Base-by-base conservation (phyloP, 2,888 invertebrate species). In the Dioctria rufipes region DNA sequence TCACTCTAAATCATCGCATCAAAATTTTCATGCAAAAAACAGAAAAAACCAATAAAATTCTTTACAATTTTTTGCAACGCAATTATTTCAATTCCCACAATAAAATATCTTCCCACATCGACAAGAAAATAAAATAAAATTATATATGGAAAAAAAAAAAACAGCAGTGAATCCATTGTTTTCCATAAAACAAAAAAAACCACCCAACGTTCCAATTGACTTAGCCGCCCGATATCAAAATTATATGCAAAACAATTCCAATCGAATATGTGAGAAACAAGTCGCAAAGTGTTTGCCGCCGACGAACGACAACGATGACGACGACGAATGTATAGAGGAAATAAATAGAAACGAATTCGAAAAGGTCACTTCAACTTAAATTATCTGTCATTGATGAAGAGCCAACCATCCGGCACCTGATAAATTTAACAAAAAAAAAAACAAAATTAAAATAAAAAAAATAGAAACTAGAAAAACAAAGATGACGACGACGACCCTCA, bases 171-270 rank as follows among this genome's bases (percentile, higher is more conserved):
- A 58, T 79, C 66, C 66, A 78, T 78, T 79, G 67, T 79, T 60
- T 67, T 46, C 25, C 25, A 25, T 37, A 37, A 11, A 4, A n/a
- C 11, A 3, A n/a, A 39, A 73, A 58, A 39, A 42, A 42, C 46
- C 40, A 13, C 63, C 39, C 8, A 46, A 11, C 54, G 78, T 79
- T 79, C 79, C 79, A 79, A 79, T 79, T 67, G 79, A 79, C 66
- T 79, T 67, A 43, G 60, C 43, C 51, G 60, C 43, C 51, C 79
- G 67, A 79, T 79, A 79, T 79, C 79, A 67, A 67, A 79, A 79
- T 79, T 58, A 66, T 79, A 79, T 79, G 79, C 79, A 79, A 79
- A 79, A 58, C 13, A 69, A 79, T 79, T 79, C 67, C 13, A 40
- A 79, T 79, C 79, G 67, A 79, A 79, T 43, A 54, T 79, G 67